Evolutionary conservation across 2,888 invertebrate species (phyloP).

Genomic region (Muschampia plurimacula): DNA sequence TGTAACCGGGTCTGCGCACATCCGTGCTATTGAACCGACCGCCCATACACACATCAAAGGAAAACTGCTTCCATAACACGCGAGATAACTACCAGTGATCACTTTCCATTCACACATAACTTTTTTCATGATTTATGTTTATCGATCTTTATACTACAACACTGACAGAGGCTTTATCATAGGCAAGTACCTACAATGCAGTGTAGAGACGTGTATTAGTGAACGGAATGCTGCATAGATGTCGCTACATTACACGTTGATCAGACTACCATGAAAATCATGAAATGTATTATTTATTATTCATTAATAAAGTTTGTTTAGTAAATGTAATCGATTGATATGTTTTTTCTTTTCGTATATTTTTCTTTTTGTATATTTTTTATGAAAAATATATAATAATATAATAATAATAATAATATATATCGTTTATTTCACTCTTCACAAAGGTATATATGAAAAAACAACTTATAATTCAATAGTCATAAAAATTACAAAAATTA

Average conservation of each 20-base stretch:
- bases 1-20: slow-evolving; percentile 19
- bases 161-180: neutral
- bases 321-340: no score
- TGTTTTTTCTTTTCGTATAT: no score
- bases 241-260: slow-evolving; percentile 9
- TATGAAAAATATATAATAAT: no score
- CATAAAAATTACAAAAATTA: no score
- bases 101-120: slow-evolving; percentile 18
- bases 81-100: neutral
- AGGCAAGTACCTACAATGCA: neutral
- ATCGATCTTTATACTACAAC: neutral
- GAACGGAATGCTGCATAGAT: slow-evolving; percentile 4
- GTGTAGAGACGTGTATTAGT: neutral
- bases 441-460: no score
- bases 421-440: no score
- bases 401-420: no score
- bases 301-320: no score
- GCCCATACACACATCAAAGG: slow-evolving; percentile 16
- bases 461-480: no score
- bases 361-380: no score
- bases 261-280: neutral
- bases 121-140: neutral
- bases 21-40: slow-evolving; percentile 23
- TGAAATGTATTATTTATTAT: no score
- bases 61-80: slow-evolving; percentile 21